phyloP scores from a whole-genome alignment of 2,113 vertebrate species.

The Baryphthengus martii region DNA sequence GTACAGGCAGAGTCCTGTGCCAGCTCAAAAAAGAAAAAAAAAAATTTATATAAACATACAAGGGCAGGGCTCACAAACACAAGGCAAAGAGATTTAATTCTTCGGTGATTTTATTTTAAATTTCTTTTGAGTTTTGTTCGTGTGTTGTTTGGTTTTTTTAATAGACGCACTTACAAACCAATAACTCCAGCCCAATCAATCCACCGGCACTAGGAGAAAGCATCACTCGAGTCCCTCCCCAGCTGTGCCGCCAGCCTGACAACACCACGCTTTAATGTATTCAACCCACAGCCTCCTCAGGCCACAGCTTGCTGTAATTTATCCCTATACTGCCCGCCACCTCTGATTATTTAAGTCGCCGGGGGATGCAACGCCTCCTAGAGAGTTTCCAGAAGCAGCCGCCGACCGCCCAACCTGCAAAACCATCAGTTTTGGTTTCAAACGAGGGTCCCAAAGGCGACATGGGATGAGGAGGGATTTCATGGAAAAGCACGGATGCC shows the following conservation, averaged over 20 bases:
- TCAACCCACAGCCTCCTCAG: not conserved
- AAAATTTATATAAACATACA: not conserved
- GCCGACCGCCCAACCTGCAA: not conserved
- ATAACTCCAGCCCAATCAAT: not conserved
- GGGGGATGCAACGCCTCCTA: rapidly evolving
- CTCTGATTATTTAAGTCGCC: not conserved
- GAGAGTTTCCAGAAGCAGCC: not conserved
- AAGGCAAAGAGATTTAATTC: not conserved
- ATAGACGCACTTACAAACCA: not conserved
- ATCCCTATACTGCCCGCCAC: not conserved
- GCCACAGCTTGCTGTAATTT: not conserved
- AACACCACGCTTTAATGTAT: not conserved
- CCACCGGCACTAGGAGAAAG: not conserved
- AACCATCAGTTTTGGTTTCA: not conserved
- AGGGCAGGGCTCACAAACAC: not conserved
- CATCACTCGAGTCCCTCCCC: not conserved
- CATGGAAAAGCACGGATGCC: rapidly evolving
- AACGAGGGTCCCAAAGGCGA: rapidly evolving
- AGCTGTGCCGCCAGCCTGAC: not conserved
- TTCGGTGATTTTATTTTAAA: not conserved
- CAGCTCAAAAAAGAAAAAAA: not conserved
- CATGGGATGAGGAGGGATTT: rapidly evolving
- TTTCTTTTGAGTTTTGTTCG: not conserved
- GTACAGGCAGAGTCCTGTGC: not conserved
- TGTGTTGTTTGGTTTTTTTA: not conserved